These are phyloP conservation scores for Apogon hyalosoma DNA, from an alignment of 2,797 vertebrate genomes.

Conservation along the genomic window DNA sequence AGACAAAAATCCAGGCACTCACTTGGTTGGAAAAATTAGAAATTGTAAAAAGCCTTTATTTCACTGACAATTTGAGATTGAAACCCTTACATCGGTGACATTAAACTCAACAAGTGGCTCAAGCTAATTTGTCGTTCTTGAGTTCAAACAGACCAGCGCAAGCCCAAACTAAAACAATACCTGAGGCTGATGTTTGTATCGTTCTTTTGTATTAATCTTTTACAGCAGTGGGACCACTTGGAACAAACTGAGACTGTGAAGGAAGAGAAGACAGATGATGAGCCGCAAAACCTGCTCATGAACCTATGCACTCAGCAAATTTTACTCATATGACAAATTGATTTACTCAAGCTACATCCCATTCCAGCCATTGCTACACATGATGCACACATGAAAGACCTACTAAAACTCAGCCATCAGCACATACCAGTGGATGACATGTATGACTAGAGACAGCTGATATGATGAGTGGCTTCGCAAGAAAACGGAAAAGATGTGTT, in stretches of 20 bases:
- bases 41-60: no score
- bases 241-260: conserved; percentile 41
- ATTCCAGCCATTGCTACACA: conserved; percentile 79
- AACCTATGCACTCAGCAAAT: conserved; percentile 82
- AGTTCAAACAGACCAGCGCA: conserved; percentile 10
- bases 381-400: conserved; percentile 79
- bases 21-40: no score
- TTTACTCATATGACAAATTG: conserved; percentile 83
- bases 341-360: conserved; percentile 81
- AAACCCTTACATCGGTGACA: conserved; percentile 19
- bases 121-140: conserved; percentile 25
- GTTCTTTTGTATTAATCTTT: conserved; percentile 33
- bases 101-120: conserved; percentile 15
- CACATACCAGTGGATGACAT: conserved; percentile 78
- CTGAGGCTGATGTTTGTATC: background rate
- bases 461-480: conserved; percentile 44
- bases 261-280: conserved; percentile 54
- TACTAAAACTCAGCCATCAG: conserved; percentile 78
- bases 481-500: conserved; percentile 41
- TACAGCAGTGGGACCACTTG: conserved; percentile 35
- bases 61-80: no score
- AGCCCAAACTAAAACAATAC: conserved; percentile 8
- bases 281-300: conserved; percentile 73
- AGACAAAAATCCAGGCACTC: no score
- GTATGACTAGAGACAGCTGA: conserved; percentile 75